phyloP scores from a whole-genome alignment of 2,113 vertebrate species.

The Cyprinodon brontotheroides region DNA sequence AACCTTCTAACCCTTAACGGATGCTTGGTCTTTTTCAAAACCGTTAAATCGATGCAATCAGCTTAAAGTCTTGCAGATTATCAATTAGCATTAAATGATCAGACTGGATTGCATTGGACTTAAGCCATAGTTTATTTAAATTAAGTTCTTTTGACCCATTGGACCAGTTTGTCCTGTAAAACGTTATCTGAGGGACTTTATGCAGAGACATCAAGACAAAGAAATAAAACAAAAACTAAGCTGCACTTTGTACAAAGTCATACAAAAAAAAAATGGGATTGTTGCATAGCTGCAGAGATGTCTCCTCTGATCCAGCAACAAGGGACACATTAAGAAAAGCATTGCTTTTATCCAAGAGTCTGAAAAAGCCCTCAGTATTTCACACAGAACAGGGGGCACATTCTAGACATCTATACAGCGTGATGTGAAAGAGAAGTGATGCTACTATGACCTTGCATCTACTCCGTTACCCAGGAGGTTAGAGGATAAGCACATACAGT shows the following conservation, averaged over 20 bases:
- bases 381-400: background rate
- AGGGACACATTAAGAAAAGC: background rate
- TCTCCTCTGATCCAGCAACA: background rate
- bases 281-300: background rate
- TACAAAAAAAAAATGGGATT: background rate
- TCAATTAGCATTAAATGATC: background rate
- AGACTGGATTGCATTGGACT: no score
- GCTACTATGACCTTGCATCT: background rate
- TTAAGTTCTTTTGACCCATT: background rate
- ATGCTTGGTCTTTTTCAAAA: background rate
- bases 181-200: background rate
- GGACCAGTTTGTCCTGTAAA: background rate
- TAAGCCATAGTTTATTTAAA: background rate
- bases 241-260: background rate
- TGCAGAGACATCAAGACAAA: background rate
- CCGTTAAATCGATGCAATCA: background rate
- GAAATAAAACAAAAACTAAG: background rate
- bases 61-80: no score
- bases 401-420: background rate
- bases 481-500: background rate
- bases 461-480: background rate
- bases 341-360: background rate
- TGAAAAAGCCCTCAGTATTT: constrained; percentile 2
- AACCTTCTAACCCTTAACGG: no score
- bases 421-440: background rate